Conservation (phyloP, 2,113 vertebrate species). For the Tonatia bakeri region DNA sequence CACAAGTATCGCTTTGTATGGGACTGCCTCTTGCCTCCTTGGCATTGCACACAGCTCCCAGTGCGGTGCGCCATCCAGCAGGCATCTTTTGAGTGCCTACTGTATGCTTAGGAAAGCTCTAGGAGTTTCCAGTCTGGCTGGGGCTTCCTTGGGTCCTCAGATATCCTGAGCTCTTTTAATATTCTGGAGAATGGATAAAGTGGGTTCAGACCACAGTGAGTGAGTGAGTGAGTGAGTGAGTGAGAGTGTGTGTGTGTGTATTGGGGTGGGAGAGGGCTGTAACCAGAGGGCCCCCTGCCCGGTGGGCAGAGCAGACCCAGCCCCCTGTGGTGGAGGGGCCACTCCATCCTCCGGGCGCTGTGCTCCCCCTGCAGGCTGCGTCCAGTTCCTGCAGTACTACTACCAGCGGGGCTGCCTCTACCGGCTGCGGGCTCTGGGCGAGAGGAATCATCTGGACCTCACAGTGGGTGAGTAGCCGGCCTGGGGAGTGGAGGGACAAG, state of each 20-base stretch:
- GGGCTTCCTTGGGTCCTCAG: neutral
- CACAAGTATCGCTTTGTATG: neutral
- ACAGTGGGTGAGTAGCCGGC: constrained; percentile 90
- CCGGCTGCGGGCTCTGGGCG: constrained; percentile 91
- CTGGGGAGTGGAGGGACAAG: rapidly evolving
- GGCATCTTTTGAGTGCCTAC: neutral
- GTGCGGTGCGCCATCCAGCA: neutral
- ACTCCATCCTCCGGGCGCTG: neutral
- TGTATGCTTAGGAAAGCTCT: neutral
- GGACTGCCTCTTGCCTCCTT: neutral
- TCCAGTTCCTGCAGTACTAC: constrained; percentile 98
- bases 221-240: no score
- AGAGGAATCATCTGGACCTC: constrained; percentile 96
- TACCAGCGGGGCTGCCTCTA: constrained; percentile 98
- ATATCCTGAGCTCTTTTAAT: neutral
- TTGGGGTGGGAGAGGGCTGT: neutral
- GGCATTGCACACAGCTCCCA: neutral
- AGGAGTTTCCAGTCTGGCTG: neutral
- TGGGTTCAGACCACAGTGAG: neutral
- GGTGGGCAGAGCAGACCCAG: neutral
- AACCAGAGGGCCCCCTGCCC: neutral
- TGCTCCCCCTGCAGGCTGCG: constrained; percentile 85
- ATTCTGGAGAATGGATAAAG: neutral
- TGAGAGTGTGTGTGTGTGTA: neutral
- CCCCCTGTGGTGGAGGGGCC: rapidly evolving